Percentiles rank a stretch among this genome's conserved stretches.
These are phyloP conservation scores for Tympanoctomys barrerae DNA, from an alignment of 2,797 vertebrate genomes.

Conservation along the genomic window DNA sequence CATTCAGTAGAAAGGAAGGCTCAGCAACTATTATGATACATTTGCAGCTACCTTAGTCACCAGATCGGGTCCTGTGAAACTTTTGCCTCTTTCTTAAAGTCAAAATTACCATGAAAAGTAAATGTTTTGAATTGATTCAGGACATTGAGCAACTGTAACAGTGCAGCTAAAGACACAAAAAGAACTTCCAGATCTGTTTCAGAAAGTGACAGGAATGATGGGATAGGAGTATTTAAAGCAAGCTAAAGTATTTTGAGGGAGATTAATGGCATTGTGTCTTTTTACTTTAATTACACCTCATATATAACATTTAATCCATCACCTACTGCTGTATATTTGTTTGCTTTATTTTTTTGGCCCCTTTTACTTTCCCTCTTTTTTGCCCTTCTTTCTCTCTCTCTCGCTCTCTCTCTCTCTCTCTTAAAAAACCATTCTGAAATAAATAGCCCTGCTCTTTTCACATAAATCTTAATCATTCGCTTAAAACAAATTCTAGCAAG, in stretches of 20 bases:
- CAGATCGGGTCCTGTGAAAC: background rate
- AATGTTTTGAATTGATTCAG: background rate
- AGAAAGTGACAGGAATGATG: background rate
- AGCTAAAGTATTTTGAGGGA: background rate
- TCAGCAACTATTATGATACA: background rate
- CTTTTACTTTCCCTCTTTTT: background rate
- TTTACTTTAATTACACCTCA: background rate
- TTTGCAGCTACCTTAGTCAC: background rate
- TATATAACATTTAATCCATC: background rate
- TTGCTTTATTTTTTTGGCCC: background rate
- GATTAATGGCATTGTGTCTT: background rate
- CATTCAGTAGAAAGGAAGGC: background rate
- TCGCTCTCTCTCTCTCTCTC: background rate
- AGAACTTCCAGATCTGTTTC: background rate
- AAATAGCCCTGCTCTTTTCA: background rate
- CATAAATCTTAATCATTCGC: background rate
- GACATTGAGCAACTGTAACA: background rate
- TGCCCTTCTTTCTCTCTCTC: accelerated
- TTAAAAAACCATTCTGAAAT: background rate
- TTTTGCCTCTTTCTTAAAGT: background rate
- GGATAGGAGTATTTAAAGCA: background rate
- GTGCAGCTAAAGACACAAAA: background rate
- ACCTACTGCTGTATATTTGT: background rate
- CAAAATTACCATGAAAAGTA: background rate
- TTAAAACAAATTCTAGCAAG: background rate